phyloP scores from a whole-genome alignment of 2,113 vertebrate species.

The Pseudopipra pipra region DNA sequence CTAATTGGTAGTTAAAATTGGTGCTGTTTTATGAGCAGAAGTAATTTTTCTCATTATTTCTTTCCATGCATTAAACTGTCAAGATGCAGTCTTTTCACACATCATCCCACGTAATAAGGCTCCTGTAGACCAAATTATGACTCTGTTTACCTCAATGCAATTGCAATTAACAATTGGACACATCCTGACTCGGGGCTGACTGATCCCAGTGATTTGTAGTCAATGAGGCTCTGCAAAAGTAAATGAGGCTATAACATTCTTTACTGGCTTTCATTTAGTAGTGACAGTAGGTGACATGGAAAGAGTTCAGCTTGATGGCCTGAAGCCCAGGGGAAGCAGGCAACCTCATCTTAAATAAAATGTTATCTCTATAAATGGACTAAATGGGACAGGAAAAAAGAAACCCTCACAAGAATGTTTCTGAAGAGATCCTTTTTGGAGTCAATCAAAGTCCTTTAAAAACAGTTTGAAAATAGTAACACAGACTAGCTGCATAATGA shows the following conservation, averaged over 20 bases:
- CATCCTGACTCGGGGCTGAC: not conserved
- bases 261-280: not conserved
- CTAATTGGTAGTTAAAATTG: not conserved
- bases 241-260: not conserved
- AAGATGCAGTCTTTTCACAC: not conserved
- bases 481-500: not conserved
- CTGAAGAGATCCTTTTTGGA: not conserved
- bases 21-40: constrained; percentile 11
- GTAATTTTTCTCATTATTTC: not conserved
- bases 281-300: not conserved
- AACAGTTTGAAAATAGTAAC: not conserved
- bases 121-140: not conserved
- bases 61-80: not conserved
- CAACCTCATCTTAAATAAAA: not conserved
- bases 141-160: not conserved
- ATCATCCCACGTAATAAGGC: not conserved
- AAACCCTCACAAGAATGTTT: not conserved
- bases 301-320: not conserved
- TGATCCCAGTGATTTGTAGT: not conserved
- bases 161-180: not conserved
- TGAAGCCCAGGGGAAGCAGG: not conserved
- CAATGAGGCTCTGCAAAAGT: not conserved
- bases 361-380: not conserved
- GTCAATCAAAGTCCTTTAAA: not conserved
- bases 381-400: not conserved